These are phyloP conservation scores for Grammomys surdaster DNA, from an alignment of 2,113 vertebrate species.

Conservation along the genomic window DNA sequence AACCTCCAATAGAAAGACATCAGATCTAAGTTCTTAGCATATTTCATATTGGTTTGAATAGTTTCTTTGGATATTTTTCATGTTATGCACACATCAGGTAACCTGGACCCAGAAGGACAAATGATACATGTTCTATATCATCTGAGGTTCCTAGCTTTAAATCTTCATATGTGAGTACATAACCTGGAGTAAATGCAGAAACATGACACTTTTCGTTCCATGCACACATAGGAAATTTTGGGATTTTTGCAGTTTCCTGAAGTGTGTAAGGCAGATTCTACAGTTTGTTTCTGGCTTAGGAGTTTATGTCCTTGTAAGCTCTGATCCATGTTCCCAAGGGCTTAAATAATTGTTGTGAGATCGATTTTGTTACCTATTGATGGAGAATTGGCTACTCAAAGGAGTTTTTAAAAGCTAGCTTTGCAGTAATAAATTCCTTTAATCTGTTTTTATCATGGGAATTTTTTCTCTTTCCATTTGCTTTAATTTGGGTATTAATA, in stretches of 20 bases:
- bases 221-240: slow-evolving; percentile 6
- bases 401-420: background rate
- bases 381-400: background rate
- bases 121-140: background rate
- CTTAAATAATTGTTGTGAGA: background rate
- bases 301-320: background rate
- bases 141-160: background rate
- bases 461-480: background rate
- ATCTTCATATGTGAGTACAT: background rate
- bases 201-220: background rate
- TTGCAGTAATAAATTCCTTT: background rate
- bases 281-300: background rate
- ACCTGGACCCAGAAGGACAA: background rate
- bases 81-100: background rate
- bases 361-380: background rate
- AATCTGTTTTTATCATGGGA: background rate
- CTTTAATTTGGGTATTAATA: slow-evolving; percentile 11
- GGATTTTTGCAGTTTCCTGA: background rate
- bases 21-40: slow-evolving; percentile 41
- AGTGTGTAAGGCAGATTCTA: slow-evolving; percentile 3
- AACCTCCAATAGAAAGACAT: background rate
- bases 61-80: slow-evolving; percentile 31
- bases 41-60: slow-evolving; percentile 49
- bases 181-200: background rate
- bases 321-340: slow-evolving; percentile 8